phyloP scores from a whole-genome alignment of 2,888 invertebrate genomes.

The Stenotaenia linearis region DNA sequence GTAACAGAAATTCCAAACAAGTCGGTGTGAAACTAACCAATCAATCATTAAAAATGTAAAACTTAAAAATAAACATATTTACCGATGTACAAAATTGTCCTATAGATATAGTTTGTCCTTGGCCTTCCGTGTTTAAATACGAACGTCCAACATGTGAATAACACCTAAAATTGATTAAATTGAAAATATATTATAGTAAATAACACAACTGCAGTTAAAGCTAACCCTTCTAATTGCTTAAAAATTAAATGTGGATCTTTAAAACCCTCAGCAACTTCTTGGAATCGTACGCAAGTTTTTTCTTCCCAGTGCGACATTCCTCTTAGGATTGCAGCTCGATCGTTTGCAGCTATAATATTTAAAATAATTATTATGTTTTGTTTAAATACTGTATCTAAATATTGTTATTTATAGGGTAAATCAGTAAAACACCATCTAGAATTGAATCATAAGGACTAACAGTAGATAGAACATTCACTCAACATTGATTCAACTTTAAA shows the following conservation, averaged over 20 bases:
- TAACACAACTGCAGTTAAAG: too few relatives aligned
- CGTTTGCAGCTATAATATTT: not conserved
- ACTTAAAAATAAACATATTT: too few relatives aligned
- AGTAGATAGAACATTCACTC: too few relatives aligned
- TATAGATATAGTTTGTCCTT: not conserved
- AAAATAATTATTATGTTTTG: too few relatives aligned
- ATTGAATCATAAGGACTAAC: too few relatives aligned
- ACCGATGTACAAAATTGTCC: not conserved
- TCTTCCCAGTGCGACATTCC: not conserved
- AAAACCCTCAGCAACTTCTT: not conserved
- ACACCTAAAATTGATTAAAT: not conserved
- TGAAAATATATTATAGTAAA: not conserved
- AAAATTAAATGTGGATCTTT: not conserved
- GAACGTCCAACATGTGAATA: not conserved
- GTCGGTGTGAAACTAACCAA: too few relatives aligned
- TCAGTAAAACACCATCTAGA: too few relatives aligned
- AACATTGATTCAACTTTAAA: too few relatives aligned
- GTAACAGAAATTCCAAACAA: too few relatives aligned
- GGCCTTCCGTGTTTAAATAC: not conserved
- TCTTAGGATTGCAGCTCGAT: not conserved
- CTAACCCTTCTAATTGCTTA: not conserved
- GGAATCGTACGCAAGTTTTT: not conserved
- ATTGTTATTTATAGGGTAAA: too few relatives aligned
- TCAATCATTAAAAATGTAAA: too few relatives aligned
- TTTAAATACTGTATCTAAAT: too few relatives aligned